Base-by-base conservation (phyloP, 1,140 invertebrate species). In the Pogonomyrmex californicus region DNA sequence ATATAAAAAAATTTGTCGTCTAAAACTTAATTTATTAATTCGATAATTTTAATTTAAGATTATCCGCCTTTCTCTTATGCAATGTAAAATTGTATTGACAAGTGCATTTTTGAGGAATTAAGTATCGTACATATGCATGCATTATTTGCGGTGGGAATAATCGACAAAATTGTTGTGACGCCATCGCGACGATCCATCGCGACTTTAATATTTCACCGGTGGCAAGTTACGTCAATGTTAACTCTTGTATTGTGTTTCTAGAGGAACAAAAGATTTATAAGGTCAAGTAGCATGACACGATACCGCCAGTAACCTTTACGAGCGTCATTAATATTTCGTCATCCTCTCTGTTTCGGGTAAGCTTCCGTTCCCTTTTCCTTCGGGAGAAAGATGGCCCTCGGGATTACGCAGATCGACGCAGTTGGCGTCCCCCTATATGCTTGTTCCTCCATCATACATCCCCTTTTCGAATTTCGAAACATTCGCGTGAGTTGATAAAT, bases 261-360 rank as follows among this genome's bases (percentile, higher is more conserved):
- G n/a, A 71, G 56, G 33, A 47, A 2, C 58, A 36, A 65, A 68
- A 89, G 85, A 90, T 90, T 90, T 89, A 83, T 89, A 89, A 90
- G 85, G 77, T 87, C 77, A 87, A 87, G 71, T 36, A 68, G 33
- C 33, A 76, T 33, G 77, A 87, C 63, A 77, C 60, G 65, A 47
- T 82, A 47, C 47, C 44, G 79, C 86, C 71, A 68, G 65, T 75
- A 76, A 87, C 41, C 68, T 81, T 81, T 87, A 90, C 68, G 75
- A 87, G 58, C 62, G 54, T 79, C 86, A 86, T 90, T 90, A 90
- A 90, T 90, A 90, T 87, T 87, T 87, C 41, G 62, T 82, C 23
- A 81, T 79, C 75, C 60, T 90, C 83, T 90, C 65, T 91, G 88
- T 91, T 91, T 30, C 81, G 90, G 90, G 90, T 91, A 86, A 91